phyloP scores from a whole-genome alignment of 2,888 invertebrate species.

The Philopedon plagiatum region DNA sequence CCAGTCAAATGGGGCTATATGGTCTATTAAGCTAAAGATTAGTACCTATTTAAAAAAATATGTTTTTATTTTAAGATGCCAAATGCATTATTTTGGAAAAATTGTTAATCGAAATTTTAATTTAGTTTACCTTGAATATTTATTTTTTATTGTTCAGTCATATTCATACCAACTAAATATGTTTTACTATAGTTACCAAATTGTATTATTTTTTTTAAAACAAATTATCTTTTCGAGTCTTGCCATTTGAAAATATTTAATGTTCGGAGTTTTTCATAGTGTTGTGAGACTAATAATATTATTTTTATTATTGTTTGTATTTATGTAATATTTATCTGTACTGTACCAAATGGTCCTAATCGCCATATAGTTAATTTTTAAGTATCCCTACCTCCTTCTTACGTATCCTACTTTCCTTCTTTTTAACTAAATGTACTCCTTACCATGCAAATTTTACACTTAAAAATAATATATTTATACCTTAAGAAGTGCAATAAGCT shows the following conservation, averaged over 20 bases:
- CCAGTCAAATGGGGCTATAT: no score
- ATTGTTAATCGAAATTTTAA: no score
- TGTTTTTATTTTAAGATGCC: no score
- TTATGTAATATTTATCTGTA: slow-evolving; percentile 50
- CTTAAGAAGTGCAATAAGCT: no score
- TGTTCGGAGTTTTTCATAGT: slow-evolving; percentile 44
- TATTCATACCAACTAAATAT: slow-evolving; percentile 30
- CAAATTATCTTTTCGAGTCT: slow-evolving; percentile 50
- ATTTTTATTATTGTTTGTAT: slow-evolving; percentile 34
- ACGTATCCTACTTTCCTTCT: slow-evolving; percentile 23
- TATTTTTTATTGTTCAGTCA: background rate
- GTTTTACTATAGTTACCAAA: slow-evolving; percentile 41
- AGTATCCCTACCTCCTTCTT: slow-evolving; percentile 39
- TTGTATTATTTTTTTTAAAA: slow-evolving; percentile 27
- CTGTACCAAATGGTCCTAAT: slow-evolving; percentile 48
- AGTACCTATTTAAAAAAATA: no score
- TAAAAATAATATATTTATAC: no score
- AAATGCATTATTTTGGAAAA: no score
- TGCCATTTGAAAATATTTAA: slow-evolving; percentile 58
- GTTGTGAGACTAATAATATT: slow-evolving; percentile 15
- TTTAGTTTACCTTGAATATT: background rate
- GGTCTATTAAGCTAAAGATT: no score
- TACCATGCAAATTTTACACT: no score
- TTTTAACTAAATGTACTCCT: slow-evolving; percentile 19
- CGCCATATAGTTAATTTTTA: slow-evolving; percentile 49